Evolutionary conservation across 2,888 invertebrate species (phyloP).

Genomic region (Tigriopus californicus): DNA sequence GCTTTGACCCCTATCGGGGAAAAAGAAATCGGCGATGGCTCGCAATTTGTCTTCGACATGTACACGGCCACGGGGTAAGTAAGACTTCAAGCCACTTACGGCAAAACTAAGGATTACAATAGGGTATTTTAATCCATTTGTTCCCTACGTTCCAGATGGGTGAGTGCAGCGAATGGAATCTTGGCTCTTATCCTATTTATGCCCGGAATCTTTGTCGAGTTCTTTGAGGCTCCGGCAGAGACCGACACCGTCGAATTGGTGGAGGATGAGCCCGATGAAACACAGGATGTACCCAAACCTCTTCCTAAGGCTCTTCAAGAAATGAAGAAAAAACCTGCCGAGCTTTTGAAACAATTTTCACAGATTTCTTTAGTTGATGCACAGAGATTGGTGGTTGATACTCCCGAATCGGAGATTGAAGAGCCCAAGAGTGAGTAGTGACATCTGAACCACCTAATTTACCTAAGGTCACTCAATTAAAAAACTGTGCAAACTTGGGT

Average conservation of each 20-base stretch:
- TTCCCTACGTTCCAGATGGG: background rate
- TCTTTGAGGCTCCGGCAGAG: background rate
- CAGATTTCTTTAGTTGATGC: background rate
- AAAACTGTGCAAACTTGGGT: no score
- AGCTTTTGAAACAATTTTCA: background rate
- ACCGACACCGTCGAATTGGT: background rate
- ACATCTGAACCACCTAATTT: no score
- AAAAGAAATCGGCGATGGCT: background rate
- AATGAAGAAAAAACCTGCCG: background rate
- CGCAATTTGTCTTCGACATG: slow-evolving; percentile 3
- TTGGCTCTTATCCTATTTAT: slow-evolving; percentile 4
- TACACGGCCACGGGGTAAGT: slow-evolving; percentile 10
- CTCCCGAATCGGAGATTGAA: no score
- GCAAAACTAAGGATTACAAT: no score
- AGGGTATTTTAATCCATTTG: no score
- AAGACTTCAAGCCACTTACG: background rate
- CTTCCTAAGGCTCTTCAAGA: background rate
- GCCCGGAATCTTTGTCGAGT: slow-evolving; percentile 6
- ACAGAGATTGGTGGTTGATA: background rate
- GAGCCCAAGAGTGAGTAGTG: no score
- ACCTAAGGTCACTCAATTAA: no score
- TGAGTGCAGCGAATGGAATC: background rate
- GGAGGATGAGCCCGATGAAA: background rate
- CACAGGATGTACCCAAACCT: background rate
- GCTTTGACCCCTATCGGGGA: slow-evolving; percentile 1